Base-by-base conservation (phyloP, 2,888 invertebrate genomes). In the Apodemia mormo region DNA sequence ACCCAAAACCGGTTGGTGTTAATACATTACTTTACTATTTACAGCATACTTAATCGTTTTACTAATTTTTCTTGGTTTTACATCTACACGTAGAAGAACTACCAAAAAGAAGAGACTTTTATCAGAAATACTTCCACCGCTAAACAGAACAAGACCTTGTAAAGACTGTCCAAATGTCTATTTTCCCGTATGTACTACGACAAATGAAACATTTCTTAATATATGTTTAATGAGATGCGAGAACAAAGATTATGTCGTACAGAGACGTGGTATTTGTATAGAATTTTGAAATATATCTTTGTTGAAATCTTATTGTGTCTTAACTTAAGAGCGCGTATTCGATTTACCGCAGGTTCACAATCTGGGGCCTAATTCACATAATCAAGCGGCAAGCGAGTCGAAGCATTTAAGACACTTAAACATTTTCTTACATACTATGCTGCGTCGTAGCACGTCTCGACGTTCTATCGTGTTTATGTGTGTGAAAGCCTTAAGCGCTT, bases 111-210 rank as follows among this genome's bases (percentile, higher is more conserved):
- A 58, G 22, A 22, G 8, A 6, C 67, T 70, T 9, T 22, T 74
- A 8, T 68, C 66, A 8, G 52, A 69, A 9, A 68, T 73, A 4
- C 64, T 77, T 14, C 75, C 77, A 6, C 68, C 76, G 10, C n/a
- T 79, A 29, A 72, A 76, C 66, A 69, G 64, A 65, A 74, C 72
- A 9, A 43, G 72, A 30, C 61, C 72, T 14, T 81, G 81, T 67
- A n/a, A 40, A 0, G 5, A 72, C 2, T 80, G 82, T 30, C 82
- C 80, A 0, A 76, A 78, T 56, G 79, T 79, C 0, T 83, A 83
- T 33, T 77, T 83, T n/a, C 82, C 82, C 0, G 75, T 83, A 10
- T 83, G 82, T 66, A 75, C 79, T 0, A 77, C 75, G 0, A 68
- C 73, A 0, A 78, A 81, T 29, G 70, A 73, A 68, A 80, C 80